Evolutionary conservation across 2,888 invertebrate genomes (phyloP).

Genomic region (Drosophila formosana): DNA sequence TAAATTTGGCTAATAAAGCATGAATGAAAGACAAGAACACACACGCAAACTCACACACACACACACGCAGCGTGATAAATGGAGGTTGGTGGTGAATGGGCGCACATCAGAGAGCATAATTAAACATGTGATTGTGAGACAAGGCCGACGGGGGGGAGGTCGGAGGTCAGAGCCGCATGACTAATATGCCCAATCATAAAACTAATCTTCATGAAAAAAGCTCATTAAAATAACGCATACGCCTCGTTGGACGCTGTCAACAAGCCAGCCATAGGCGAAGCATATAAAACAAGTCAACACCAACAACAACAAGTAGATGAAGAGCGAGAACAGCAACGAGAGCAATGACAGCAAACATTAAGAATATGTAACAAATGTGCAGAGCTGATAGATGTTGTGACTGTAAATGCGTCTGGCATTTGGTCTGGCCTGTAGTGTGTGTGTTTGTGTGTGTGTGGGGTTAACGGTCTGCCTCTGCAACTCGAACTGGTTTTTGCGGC

Average conservation of each 20-base stretch:
- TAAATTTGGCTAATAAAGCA: conserved; percentile 33
- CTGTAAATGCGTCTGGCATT: conserved; percentile 39
- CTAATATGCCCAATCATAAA: conserved; percentile 77
- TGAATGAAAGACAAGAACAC: conserved; percentile 21
- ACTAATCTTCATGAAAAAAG: conserved; percentile 75
- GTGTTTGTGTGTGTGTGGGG: neutral
- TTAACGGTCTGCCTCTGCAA: conserved; percentile 6
- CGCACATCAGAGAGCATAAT: conserved; percentile 47
- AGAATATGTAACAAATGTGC: conserved; percentile 62
- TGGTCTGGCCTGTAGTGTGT: conserved; percentile 11
- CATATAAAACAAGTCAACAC: conserved; percentile 50
- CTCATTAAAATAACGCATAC: conserved; percentile 77
- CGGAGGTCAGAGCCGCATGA: conserved; percentile 30
- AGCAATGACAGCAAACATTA: conserved; percentile 21
- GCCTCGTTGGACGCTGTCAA: conserved; percentile 66
- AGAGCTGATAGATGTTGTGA: conserved; percentile 39
- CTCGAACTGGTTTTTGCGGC: conserved; percentile 61
- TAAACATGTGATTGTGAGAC: conserved; percentile 54
- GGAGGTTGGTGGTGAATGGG: neutral
- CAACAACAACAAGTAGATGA: conserved; percentile 14
- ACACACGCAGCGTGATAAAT: neutral
- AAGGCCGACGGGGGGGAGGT: neutral
- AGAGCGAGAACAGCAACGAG: conserved; percentile 1
- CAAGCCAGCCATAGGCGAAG: conserved; percentile 39
- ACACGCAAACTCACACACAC: conserved; percentile 1